Conservation (phyloP, 2,113 vertebrate genomes). For the Datnioides undecimradiatus region DNA sequence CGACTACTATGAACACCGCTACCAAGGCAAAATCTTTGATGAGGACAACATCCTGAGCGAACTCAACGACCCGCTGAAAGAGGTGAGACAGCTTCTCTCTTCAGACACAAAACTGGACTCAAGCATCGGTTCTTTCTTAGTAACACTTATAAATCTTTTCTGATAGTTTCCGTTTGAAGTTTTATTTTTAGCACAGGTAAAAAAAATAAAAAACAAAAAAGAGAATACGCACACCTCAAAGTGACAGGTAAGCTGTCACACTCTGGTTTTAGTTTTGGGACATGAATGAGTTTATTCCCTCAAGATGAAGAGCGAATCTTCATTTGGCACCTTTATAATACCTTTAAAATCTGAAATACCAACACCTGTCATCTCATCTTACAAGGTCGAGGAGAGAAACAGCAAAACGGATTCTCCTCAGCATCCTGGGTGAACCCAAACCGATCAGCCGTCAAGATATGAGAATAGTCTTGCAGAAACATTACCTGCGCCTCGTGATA, state of each 20-base stretch:
- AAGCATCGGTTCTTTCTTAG: background rate
- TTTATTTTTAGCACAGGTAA: conserved; percentile 57
- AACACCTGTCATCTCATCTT: conserved; percentile 43
- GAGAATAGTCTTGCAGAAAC: conserved; percentile 10
- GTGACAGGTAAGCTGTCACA: conserved; percentile 48
- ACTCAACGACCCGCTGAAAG: conserved; percentile 97
- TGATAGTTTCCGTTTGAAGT: conserved; percentile 23
- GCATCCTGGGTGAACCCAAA: conserved; percentile 43
- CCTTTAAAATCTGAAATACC: conserved; percentile 42
- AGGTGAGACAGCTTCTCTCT: conserved; percentile 86
- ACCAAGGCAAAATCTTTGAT: conserved; percentile 99
- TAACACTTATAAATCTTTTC: conserved; percentile 3
- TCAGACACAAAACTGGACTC: background rate
- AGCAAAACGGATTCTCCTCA: conserved; percentile 54
- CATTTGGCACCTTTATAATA: conserved; percentile 24
- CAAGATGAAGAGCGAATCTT: conserved; percentile 29
- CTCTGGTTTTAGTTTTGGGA: conserved; percentile 26
- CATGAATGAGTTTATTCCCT: conserved; percentile 34
- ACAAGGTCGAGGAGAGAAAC: conserved; percentile 39
- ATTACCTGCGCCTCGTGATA: background rate
- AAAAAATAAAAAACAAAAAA: conserved; percentile 53
- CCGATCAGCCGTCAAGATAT: background rate
- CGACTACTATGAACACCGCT: conserved; percentile 98
- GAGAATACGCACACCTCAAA: conserved; percentile 9
- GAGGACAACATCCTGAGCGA: conserved; percentile 98